Conservation (phyloP, 2,888 invertebrate species). For the Falcaria lacertinaria region DNA sequence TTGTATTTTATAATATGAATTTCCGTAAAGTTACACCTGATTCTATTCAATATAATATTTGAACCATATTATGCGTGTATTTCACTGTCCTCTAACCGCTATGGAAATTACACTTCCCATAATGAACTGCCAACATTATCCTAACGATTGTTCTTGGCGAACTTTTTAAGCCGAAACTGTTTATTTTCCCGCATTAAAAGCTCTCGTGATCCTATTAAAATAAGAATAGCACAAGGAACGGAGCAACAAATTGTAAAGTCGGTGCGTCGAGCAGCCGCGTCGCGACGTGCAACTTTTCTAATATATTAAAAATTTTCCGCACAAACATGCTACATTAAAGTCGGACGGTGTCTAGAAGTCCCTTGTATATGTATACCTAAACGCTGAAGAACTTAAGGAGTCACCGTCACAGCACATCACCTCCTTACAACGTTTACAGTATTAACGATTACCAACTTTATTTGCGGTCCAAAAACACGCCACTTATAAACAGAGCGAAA, state of each 20-base stretch:
- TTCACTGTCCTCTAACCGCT: no score
- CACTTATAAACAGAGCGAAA: no score
- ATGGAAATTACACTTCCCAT: conserved; percentile 1
- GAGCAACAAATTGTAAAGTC: conserved; percentile 56
- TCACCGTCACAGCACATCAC: no score
- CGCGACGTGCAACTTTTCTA: conserved; percentile 50
- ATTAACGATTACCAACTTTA: no score
- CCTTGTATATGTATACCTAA: conserved; percentile 24
- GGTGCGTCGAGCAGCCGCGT: conserved; percentile 27
- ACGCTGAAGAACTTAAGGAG: conserved; percentile 9
- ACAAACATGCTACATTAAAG: conserved; percentile 50
- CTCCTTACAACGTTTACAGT: no score
- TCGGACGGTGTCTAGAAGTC: conserved; percentile 39
- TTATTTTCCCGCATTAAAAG: conserved; percentile 43
- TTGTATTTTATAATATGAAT: no score
- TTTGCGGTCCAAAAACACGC: no score
- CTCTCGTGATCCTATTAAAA: conserved; percentile 47
- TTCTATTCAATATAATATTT: no score
- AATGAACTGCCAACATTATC: conserved; percentile 42
- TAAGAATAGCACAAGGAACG: conserved; percentile 41
- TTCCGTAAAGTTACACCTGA: no score
- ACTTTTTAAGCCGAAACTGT: conserved; percentile 43
- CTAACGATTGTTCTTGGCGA: conserved; percentile 46
- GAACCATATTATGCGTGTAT: no score
- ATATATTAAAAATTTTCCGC: conserved; percentile 59